Evolutionary conservation across 2,888 invertebrate genomes (phyloP), one percentile per base, ranked within the genome.

Genomic region (Argyresthia albistria): DNA sequence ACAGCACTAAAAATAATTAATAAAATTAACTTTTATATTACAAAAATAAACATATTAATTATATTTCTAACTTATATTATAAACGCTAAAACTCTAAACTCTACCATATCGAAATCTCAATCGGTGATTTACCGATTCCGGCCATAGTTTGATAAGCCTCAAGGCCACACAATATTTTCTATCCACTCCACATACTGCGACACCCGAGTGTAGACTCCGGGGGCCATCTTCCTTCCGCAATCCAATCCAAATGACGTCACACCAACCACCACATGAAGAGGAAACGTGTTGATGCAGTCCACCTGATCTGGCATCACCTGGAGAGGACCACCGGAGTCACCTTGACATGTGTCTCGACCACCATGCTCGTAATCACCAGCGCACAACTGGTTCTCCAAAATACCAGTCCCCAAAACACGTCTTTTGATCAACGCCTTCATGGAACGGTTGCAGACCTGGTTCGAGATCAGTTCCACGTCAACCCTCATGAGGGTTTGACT

Each of bases 211-310:
- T 89, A 89, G 0, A 89, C 86, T 6, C 89, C 89, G 1, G 89
- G 89, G 0, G 89, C 78, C 72, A 79, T 81, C 54, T 76, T 80
- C 47, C 84, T 76, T 0, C 88, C 89, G 58, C 89, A 89, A 57
- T 88, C 83, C 46, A 87, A 73, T 0, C 89, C 89, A 63, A 89
- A 89, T 0, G 89, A 89, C 0, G 89, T 89, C 39, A 89, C 77
- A 0, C 88, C 89, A 0, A 89, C 73, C 8, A 89, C 67, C 46
- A 68, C 79, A 53, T 86, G 83, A 3, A 89, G 59, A 9, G 87
- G 87, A 60, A 86, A 88, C 1, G 62, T 70, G 1, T 65, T 65
- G 0, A 70, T 48, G 59, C 87, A 87, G 50, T 87, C 83, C 0
- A 81, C 74, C 25, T 66, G 68, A 0, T 76, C 71, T 3, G 78